Base-by-base conservation (phyloP, 37 sponge, comb jelly and placozoan species). In the Haliclona indistincta region DNA sequence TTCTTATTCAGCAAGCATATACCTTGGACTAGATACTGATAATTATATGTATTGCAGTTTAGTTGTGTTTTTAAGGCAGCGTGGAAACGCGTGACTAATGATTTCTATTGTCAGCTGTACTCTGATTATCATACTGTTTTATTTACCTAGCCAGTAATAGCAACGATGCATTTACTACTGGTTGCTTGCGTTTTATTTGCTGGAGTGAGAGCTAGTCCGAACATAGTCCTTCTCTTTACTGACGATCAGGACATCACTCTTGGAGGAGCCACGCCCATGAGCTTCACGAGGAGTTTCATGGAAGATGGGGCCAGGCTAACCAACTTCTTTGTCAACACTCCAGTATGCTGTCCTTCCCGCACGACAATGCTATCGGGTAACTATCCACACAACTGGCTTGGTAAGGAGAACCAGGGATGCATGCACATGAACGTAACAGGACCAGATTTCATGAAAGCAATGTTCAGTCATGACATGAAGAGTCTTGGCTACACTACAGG, bases 271-370 rank as follows among this genome's bases (percentile, higher is more conserved):
- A 71, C 79, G 5, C 80, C 89, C 28, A 47, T 47, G 49, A 13
- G 13, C 13, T 47, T 47, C 49, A 47, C 49, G 8, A 13, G 13
- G 13, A 47, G 13, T 6, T 54, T 85, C 51, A 56, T 85, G 55
- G 33, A 23, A 19, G 19, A 25, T 8, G 88, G 88, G 43, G 73
- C 78, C 0, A 33, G 11, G 2, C 64, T 91, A 22, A 49, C 34
- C n/a, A 81, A 91, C 82, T 81, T 85, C 64, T 91, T 75, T 55
- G 91, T 80, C 37, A 90, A 83, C 77, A 84, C 86, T 19, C 91
- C 91, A 0, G 83, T 91, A 5, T 91, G 91, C 70, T 91, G 91
- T 72, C 91, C 91, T 2, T 81, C 82, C 17, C 64, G 91, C 8
- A 60, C 91, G 28, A 81, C 86, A 8, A 67, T 83, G 43, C 66